Percentiles rank a stretch among this genome's conserved stretches.
Evolutionary conservation across 2,888 invertebrate genomes (phyloP).

Genomic region (Limnephilus marmoratus): DNA sequence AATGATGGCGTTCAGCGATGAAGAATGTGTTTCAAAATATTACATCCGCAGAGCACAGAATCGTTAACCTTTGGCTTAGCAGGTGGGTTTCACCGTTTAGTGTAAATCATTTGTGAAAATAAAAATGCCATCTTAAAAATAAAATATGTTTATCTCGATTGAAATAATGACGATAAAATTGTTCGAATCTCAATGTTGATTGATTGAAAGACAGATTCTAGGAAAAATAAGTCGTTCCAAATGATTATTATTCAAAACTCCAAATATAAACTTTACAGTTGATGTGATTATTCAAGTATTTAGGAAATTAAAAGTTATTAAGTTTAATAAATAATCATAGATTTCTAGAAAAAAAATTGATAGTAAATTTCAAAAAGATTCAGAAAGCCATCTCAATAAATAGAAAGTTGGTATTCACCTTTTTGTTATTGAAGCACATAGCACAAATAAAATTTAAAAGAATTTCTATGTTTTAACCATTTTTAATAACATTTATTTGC

Average conservation of each 20-base stretch:
- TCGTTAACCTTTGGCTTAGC: neutral
- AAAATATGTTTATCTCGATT: neutral
- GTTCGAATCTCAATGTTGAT: neutral
- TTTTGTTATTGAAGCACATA: too few relatives aligned
- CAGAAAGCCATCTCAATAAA: too few relatives aligned
- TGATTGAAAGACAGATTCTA: neutral
- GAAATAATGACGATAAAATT: neutral
- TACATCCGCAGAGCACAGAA: neutral
- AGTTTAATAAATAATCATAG: too few relatives aligned
- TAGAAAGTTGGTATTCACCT: too few relatives aligned
- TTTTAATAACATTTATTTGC: too few relatives aligned
- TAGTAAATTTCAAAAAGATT: too few relatives aligned
- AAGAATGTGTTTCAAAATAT: neutral
- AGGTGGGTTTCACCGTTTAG: neutral
- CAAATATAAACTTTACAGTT: neutral
- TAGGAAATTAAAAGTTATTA: too few relatives aligned
- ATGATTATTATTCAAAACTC: neutral
- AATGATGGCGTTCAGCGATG: neutral
- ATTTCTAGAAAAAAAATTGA: too few relatives aligned
- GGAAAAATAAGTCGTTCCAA: neutral
- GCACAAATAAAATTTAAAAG: too few relatives aligned
- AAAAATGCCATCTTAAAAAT: neutral
- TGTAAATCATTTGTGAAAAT: neutral
- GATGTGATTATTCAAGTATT: too few relatives aligned
- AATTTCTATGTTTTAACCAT: too few relatives aligned